Base-by-base conservation (phyloP, 2,797 vertebrate genomes). In the Cyprinodon diabolis region DNA sequence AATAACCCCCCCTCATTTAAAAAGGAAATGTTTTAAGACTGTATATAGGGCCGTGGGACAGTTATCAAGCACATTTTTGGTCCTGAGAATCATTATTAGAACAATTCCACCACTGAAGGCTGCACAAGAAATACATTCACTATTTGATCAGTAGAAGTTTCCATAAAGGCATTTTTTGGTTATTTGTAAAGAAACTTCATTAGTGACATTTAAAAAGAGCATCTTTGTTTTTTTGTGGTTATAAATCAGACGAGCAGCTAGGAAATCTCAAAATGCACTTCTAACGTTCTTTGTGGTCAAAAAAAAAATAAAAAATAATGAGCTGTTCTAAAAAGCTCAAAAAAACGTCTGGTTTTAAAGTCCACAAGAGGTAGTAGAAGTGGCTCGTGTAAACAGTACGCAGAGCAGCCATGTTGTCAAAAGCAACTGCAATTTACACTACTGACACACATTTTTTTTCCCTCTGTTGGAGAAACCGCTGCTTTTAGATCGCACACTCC, bases 1-100 rank as follows among this genome's bases (percentile, higher is more conserved):
- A 37, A 19, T 4, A 54, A 2, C 37, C 52, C 35, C 68, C 69
- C 69, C 75, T 82, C 88, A 74, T 71, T 63, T 30, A 30, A 30
- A 30, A 30, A 30, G 30, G 30, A 30, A 30, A 76, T 66, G 74
- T 74, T 17, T 84, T 71, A 43, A 84, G 57, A 66, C 63, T 5
- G 10, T 75, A 58, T 79, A 86, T 85, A 74, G 65, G 84, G 57
- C 71, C 62, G 82, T 68, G 82, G 83, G 81, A 83, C 62, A 72
- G 15, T 77, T 54, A 76, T 60, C 65, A 73, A 75, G 85, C 77
- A 84, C 48, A 73, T 83, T 86, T 91, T 88, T 90, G 78, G 89
- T 92, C 92, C 93, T 93, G 92, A 93, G 90, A 87, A 83, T 84
- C 86, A 86, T 86, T 72, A 68, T 76, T 65, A 54, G 71, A 68